Conservation (phyloP, 2,797 vertebrate species). For the Florisuga fusca region DNA sequence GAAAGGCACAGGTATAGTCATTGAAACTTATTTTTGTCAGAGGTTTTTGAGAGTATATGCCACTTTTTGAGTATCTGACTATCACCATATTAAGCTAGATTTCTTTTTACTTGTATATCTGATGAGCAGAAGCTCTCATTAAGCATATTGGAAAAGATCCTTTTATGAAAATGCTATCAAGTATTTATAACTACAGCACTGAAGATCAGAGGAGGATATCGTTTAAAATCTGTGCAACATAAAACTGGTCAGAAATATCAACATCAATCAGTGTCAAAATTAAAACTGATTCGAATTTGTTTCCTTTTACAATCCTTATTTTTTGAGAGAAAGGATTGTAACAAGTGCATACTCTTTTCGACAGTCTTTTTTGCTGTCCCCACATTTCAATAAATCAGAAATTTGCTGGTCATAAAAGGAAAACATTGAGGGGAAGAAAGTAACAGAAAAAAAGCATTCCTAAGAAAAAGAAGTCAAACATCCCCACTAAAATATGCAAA, state of each 20-base stretch:
- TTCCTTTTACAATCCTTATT: conserved; percentile 45
- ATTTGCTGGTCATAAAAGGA: conserved; percentile 18
- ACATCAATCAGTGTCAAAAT: conserved; percentile 50
- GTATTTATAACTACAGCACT: conserved; percentile 65
- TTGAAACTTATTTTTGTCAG: conserved; percentile 61
- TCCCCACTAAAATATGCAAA: neutral
- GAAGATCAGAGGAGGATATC: conserved; percentile 58
- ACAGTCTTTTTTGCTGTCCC: conserved; percentile 58
- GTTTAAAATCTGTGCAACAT: conserved; percentile 57
- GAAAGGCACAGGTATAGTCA: conserved; percentile 78
- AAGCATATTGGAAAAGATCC: conserved; percentile 60
- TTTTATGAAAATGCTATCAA: conserved; percentile 57
- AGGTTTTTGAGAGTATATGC: conserved; percentile 47
- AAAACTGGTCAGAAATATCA: conserved; percentile 58
- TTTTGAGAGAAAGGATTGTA: conserved; percentile 47
- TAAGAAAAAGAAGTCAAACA: neutral
- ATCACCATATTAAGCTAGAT: conserved; percentile 24
- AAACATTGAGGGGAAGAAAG: conserved; percentile 13
- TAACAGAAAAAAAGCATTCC: neutral
- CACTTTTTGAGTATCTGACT: conserved; percentile 50
- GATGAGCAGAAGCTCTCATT: conserved; percentile 66
- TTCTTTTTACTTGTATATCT: conserved; percentile 54
- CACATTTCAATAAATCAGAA: conserved; percentile 58
- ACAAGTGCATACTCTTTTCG: conserved; percentile 40
- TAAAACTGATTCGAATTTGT: conserved; percentile 24